Conservation (phyloP, 2,888 invertebrate species). For the Tinea pellionella region DNA sequence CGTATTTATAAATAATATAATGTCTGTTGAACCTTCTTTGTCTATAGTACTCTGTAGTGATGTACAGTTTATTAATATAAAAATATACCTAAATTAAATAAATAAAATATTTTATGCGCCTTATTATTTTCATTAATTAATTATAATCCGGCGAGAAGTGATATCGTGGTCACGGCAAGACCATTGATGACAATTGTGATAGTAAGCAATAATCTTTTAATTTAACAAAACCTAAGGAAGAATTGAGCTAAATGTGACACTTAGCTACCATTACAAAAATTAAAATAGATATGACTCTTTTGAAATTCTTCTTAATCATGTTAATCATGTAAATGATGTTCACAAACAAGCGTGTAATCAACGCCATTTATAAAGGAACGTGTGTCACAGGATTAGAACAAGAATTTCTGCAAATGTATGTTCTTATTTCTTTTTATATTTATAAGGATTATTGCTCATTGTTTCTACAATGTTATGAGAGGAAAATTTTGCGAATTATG, state of each 20-base stretch:
- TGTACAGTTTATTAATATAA: neutral
- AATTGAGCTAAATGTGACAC: too few relatives aligned
- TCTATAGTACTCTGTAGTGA: neutral
- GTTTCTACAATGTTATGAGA: neutral
- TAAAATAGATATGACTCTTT: neutral
- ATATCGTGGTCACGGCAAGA: too few relatives aligned
- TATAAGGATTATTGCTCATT: neutral
- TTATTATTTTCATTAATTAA: too few relatives aligned
- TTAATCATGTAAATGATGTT: neutral
- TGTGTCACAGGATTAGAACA: neutral
- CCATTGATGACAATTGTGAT: too few relatives aligned
- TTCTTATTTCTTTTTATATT: neutral
- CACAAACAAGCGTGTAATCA: neutral
- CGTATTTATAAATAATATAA: neutral
- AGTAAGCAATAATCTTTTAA: too few relatives aligned
- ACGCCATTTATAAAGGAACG: neutral
- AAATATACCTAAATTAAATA: too few relatives aligned
- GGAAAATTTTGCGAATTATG: conserved; percentile 2
- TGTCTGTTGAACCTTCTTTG: neutral
- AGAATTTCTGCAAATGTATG: neutral
- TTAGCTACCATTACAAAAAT: neutral
- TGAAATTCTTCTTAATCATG: neutral
- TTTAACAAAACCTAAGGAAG: too few relatives aligned
- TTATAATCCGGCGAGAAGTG: too few relatives aligned
- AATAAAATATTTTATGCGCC: too few relatives aligned